Evolutionary conservation across 2,797 vertebrate genomes (phyloP).

Genomic region (Ciconia nigra): DNA sequence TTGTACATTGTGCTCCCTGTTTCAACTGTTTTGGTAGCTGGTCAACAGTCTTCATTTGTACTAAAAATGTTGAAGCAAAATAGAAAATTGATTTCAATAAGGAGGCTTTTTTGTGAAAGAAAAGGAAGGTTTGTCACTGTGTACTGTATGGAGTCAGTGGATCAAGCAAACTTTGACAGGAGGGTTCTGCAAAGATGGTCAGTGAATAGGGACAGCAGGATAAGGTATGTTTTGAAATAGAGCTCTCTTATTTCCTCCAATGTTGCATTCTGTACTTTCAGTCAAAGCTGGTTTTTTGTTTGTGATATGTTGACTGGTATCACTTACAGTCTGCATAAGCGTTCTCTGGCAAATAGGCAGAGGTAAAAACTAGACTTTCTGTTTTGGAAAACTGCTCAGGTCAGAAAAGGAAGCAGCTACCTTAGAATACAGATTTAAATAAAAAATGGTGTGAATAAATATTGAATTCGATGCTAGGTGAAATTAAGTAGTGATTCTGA

Average conservation of each 20-base stretch:
- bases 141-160: not conserved
- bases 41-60: not conserved
- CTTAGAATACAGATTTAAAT: not conserved
- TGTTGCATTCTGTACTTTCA: not conserved
- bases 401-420: not conserved
- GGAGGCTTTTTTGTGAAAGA: not conserved
- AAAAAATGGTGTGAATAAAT: not conserved
- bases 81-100: not conserved
- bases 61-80: not conserved
- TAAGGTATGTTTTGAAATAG: not conserved
- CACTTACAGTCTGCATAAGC: not conserved
- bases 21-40: not conserved
- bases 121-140: not conserved
- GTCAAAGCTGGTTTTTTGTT: not conserved
- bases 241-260: not conserved
- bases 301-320: not conserved
- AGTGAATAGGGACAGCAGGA: not conserved
- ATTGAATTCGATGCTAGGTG: not conserved
- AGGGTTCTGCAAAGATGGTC: not conserved
- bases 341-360: not conserved
- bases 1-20: not conserved
- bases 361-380: not conserved
- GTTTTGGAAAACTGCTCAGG: not conserved
- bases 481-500: not conserved
- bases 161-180: not conserved